Percentiles rank a stretch among this genome's conserved stretches.
Conservation (phyloP, 1,140 invertebrate genomes). For the Lamellibrachia luymesi region DNA sequence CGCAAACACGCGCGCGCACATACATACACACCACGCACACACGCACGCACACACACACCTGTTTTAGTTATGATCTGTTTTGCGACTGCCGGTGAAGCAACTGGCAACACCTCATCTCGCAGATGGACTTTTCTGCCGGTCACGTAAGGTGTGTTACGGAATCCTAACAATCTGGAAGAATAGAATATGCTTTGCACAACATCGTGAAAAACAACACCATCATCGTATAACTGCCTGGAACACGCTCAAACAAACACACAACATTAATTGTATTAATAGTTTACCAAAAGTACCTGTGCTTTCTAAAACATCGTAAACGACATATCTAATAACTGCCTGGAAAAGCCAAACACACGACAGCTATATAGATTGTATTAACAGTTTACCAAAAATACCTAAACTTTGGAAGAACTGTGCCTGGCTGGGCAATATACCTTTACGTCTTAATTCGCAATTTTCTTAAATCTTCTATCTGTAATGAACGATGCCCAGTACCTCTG, state of each 20-base stretch:
- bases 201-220: too few species aligned
- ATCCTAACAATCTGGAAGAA: conserved; percentile 26
- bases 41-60: conserved; percentile 5
- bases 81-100: conserved; percentile 22
- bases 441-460: background rate
- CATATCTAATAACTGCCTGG: background rate
- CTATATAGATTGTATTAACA: background rate
- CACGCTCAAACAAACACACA: too few species aligned
- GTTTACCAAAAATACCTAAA: background rate
- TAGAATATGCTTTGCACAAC: background rate
- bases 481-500: too few species aligned
- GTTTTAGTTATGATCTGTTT: conserved; percentile 22
- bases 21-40: background rate
- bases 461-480: background rate
- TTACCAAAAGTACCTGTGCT: too few species aligned
- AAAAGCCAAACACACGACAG: background rate
- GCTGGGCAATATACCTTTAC: background rate
- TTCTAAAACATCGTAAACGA: background rate
- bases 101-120: conserved; percentile 24
- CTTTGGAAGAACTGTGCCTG: background rate
- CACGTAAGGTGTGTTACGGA: conserved; percentile 30
- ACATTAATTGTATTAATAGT: too few species aligned
- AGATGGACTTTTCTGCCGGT: conserved; percentile 27
- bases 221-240: too few species aligned
- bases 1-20: background rate